These are phyloP conservation scores for Acanthosoma haemorrhoidale DNA, from an alignment of 2,888 invertebrate species.

Conservation along the genomic window DNA sequence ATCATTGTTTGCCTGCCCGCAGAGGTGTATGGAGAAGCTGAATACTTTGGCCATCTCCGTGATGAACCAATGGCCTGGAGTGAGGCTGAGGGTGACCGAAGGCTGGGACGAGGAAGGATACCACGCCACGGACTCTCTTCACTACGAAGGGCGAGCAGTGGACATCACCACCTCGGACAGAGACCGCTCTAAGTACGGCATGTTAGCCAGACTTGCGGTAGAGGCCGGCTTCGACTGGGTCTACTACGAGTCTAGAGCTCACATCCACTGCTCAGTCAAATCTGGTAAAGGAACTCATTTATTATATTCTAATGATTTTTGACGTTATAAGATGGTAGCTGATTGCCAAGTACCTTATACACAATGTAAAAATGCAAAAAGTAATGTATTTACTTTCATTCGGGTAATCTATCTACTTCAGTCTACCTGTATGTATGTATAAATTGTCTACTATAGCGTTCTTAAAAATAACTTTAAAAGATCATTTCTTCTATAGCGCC, in stretches of 20 bases:
- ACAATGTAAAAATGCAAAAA: background rate
- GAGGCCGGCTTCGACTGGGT: slow-evolving; percentile 99
- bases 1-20: slow-evolving; percentile 52
- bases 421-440: no score
- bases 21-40: slow-evolving; percentile 94
- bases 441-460: no score
- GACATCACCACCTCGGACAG: slow-evolving; percentile 93
- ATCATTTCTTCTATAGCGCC: no score
- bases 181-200: slow-evolving; percentile 88
- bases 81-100: slow-evolving; percentile 84
- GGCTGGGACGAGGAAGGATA: slow-evolving; percentile 90
- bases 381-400: background rate
- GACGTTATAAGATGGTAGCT: background rate
- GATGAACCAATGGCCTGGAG: slow-evolving; percentile 98
- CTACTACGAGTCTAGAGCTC: slow-evolving; percentile 87
- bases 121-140: slow-evolving; percentile 75
- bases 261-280: slow-evolving; percentile 95
- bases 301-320: background rate
- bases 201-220: slow-evolving; percentile 90
- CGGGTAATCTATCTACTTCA: no score
- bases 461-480: no score
- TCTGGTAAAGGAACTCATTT: slow-evolving; percentile 81
- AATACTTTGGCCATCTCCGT: slow-evolving; percentile 91
- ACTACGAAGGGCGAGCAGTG: slow-evolving; percentile 94
- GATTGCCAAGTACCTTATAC: background rate